phyloP scores from a whole-genome alignment of 1,140 invertebrate genomes.

The Solenopsis fugax region DNA sequence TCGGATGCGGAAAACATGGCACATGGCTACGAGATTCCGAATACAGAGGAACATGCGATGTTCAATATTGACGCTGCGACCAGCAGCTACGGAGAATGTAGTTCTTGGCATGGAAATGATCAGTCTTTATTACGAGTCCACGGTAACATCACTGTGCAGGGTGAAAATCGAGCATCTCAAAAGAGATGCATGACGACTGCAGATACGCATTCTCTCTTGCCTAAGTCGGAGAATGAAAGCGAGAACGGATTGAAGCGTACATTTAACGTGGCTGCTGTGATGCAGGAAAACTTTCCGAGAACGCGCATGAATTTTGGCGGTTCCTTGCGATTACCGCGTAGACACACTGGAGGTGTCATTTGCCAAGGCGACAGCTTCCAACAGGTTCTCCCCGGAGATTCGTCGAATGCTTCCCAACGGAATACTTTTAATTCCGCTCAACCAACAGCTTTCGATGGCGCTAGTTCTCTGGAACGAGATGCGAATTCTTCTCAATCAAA shows the following conservation, averaged over 20 bases:
- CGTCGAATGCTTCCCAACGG: constrained; percentile 56
- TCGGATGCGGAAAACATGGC: constrained; percentile 68
- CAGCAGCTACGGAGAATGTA: constrained; percentile 58
- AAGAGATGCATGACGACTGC: constrained; percentile 14
- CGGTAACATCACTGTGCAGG: constrained; percentile 23
- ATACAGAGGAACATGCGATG: constrained; percentile 66
- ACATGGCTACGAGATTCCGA: constrained; percentile 53
- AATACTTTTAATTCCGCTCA: constrained; percentile 44
- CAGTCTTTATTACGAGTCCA: constrained; percentile 69
- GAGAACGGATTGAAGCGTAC: constrained; percentile 30
- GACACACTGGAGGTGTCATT: constrained; percentile 53
- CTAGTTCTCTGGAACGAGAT: constrained; percentile 5
- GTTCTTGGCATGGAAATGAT: constrained; percentile 59
- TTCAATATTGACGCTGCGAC: constrained; percentile 68
- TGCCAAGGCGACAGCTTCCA: constrained; percentile 58
- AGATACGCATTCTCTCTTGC: constrained; percentile 25
- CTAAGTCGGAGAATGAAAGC: constrained; percentile 35
- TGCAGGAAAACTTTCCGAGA: constrained; percentile 50
- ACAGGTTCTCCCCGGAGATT: constrained; percentile 61
- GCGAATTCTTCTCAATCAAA: constrained; percentile 79
- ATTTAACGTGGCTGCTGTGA: constrained; percentile 1
- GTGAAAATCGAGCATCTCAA: constrained; percentile 6
- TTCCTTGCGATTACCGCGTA: constrained; percentile 72
- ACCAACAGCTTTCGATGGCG: neutral
- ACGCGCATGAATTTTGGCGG: constrained; percentile 72